Evolutionary conservation across 1,140 invertebrate genomes (phyloP).

Genomic region (Carposina sasakii): DNA sequence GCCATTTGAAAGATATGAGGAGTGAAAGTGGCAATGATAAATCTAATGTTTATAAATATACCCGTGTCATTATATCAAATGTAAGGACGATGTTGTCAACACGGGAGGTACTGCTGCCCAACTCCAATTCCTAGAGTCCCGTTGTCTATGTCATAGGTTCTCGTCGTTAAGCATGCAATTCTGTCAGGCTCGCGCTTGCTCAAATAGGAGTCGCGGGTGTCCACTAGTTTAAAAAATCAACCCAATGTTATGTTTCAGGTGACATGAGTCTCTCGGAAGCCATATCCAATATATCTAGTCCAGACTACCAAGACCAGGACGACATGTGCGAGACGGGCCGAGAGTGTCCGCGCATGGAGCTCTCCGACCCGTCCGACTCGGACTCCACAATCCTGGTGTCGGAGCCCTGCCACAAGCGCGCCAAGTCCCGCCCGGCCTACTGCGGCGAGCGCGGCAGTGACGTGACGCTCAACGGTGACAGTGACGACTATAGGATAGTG

Average conservation of each 20-base stretch:
- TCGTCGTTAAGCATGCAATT: no score
- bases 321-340: constrained; percentile 74
- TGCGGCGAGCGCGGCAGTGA: constrained; percentile 61
- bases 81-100: no score
- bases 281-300: constrained; percentile 89
- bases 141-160: no score
- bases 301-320: constrained; percentile 85
- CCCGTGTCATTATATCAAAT: no score
- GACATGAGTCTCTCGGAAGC: constrained; percentile 85
- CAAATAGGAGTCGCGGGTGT: background rate
- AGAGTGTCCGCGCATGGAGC: constrained; percentile 84
- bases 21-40: no score
- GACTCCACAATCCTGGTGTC: constrained; percentile 85
- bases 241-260: constrained; percentile 45
- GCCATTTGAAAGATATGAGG: no score
- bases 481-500: constrained; percentile 78
- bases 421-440: constrained; percentile 66
- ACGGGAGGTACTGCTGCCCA: no score
- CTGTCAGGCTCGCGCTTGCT: no score
- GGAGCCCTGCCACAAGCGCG: constrained; percentile 80
- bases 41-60: no score
- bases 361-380: constrained; percentile 89
- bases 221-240: background rate
- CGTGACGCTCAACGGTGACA: constrained; percentile 73
- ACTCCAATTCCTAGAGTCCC: no score